Evolutionary conservation across 2,113 vertebrate species (phyloP).

Genomic region (Anser cygnoides): DNA sequence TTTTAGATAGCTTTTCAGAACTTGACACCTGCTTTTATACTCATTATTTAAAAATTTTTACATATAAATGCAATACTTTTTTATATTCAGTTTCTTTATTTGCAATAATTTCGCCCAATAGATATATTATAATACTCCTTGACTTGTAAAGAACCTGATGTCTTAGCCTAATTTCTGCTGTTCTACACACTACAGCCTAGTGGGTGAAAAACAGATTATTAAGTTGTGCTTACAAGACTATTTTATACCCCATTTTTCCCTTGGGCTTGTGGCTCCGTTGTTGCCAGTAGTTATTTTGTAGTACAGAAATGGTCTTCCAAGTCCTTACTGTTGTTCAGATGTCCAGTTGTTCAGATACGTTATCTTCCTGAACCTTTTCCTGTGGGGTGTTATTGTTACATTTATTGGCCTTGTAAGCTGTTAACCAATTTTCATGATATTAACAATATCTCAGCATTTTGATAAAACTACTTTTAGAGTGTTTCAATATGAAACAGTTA

Average conservation of each 20-base stretch:
- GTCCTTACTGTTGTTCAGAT: conserved; percentile 26
- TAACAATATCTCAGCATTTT: conserved; percentile 50
- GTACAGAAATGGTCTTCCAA: conserved; percentile 53
- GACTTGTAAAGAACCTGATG: conserved; percentile 47
- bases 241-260: conserved; percentile 7
- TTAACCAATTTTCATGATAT: conserved; percentile 15
- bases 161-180: conserved; percentile 46
- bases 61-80: conserved; percentile 61
- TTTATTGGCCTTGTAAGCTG: conserved; percentile 49
- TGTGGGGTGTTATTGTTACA: conserved; percentile 22
- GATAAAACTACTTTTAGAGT: conserved; percentile 42
- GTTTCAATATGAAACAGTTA: conserved; percentile 37
- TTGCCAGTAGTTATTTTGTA: conserved; percentile 22
- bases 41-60: conserved; percentile 58
- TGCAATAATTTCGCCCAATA: conserved; percentile 47
- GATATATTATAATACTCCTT: conserved; percentile 10
- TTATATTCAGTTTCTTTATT: conserved; percentile 52
- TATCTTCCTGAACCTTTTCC: conserved; percentile 36
- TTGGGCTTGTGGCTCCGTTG: conserved; percentile 16
- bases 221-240: conserved; percentile 27
- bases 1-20: conserved; percentile 54
- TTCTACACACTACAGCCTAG: conserved; percentile 56
- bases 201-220: conserved; percentile 17
- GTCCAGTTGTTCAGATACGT: background rate
- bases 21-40: conserved; percentile 49